Base-by-base conservation (phyloP, 2,113 vertebrate species). In the Vicugna pacos region DNA sequence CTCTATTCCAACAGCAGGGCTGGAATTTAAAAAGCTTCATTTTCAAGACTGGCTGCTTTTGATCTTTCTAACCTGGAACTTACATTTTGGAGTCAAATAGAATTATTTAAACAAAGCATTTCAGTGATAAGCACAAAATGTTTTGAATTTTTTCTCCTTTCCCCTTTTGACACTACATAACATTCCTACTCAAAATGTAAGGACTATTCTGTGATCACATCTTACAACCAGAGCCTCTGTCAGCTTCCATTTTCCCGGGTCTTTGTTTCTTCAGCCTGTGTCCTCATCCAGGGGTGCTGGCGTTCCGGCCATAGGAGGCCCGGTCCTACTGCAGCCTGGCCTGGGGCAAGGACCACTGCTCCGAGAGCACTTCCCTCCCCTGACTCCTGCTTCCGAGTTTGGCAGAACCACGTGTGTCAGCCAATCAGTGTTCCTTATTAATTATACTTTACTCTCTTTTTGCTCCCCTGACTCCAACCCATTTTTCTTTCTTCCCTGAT, bases 21-120 rank as follows among this genome's bases (percentile, higher is more conserved):
- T 58, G 42, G 89, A 95, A 97, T 96, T 97, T 97, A 79, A 97
- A 98, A 97, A 96, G 97, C 94, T 97, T 95, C 97, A 96, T 97
- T 95, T 97, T 97, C 93, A 97, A 83, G 96, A 97, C 89, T 87
- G 90, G 60, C 91, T 96, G 93, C 85, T 97, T 98, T 97, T 97
- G 86, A 96, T 98, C 95, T 93, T 89, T 86, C 89, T 92, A 97
- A 97, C 93, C 95, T 93, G 75, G 82, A 97, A 92, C 95, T 98
- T 96, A 96, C 70, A 96, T 96, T 96, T 93, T 92, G 28, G 81
- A 97, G 96, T 96, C 94, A 98, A 96, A 98, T n/a, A 93, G 95
- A 94, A 97, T 98, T 96, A 97, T 96, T 98, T 96, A 98, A 97
- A 94, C 94, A 95, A 94, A 97, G 77, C 26, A 76, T 94, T 96